Evolutionary conservation across 2,888 invertebrate species (phyloP).

Genomic region (Reticulitermes lucifugus): DNA sequence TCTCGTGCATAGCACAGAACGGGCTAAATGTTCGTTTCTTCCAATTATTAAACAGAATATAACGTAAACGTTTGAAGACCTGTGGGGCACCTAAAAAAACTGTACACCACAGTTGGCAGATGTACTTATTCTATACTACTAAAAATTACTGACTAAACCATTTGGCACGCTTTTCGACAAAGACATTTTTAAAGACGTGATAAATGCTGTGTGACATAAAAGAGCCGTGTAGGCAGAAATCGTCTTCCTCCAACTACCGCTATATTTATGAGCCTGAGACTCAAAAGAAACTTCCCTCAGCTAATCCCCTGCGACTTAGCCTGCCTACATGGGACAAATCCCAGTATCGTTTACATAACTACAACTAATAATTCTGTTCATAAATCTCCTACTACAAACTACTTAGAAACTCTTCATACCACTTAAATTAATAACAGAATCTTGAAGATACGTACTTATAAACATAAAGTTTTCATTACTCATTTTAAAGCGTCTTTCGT

Average conservation of each 20-base stretch:
- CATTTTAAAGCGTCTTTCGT: not conserved
- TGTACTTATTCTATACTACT: not conserved
- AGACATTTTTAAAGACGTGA: not conserved
- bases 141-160: not conserved
- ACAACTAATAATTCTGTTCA: slow-evolving; percentile 12
- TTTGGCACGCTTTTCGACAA: not conserved
- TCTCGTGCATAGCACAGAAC: too few species aligned
- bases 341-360: slow-evolving; percentile 20
- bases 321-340: slow-evolving; percentile 22
- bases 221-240: not conserved
- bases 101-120: not conserved
- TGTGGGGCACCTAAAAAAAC: not conserved
- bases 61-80: too few species aligned
- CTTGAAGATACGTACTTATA: not conserved
- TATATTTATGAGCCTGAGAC: slow-evolving; percentile 3
- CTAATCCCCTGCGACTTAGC: slow-evolving; percentile 2
- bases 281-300: slow-evolving; percentile 11
- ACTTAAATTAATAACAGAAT: slow-evolving; percentile 31
- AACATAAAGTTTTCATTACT: not conserved
- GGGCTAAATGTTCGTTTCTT: too few species aligned
- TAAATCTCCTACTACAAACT: slow-evolving; percentile 10
- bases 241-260: not conserved
- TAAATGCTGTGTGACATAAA: not conserved
- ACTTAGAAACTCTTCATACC: slow-evolving; percentile 10
- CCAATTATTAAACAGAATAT: too few species aligned